phyloP scores from a whole-genome alignment of 1,140 invertebrate species.

The Zophobas atratus region DNA sequence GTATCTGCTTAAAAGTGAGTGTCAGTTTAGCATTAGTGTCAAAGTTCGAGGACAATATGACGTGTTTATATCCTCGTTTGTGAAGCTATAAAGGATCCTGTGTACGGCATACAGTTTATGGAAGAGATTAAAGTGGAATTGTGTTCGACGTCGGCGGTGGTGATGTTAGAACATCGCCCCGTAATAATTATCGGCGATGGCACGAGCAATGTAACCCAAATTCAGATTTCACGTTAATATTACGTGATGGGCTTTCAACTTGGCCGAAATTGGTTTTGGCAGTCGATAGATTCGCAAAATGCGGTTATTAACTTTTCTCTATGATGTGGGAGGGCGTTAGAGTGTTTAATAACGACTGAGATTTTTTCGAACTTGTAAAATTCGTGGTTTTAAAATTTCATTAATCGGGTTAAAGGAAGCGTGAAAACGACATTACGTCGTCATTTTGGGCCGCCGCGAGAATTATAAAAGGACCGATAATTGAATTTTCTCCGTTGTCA shows the following conservation, averaged over 20 bases:
- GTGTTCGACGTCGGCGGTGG: constrained; percentile 19
- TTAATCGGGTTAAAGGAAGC: constrained; percentile 16
- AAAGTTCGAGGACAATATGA: constrained; percentile 19
- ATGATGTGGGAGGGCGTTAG: neutral
- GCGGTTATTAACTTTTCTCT: constrained; percentile 6
- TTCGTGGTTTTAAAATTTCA: constrained; percentile 11
- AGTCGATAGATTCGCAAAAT: constrained; percentile 8
- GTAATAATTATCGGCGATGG: constrained; percentile 32
- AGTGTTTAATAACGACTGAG: neutral
- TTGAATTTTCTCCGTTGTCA: constrained; percentile 1
- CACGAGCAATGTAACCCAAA: constrained; percentile 17
- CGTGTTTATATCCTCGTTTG: constrained; percentile 26
- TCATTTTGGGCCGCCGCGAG: neutral
- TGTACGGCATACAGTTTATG: neutral
- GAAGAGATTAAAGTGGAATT: constrained; percentile 37
- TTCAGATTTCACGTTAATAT: constrained; percentile 34
- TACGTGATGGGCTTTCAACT: constrained; percentile 32
- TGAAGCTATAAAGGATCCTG: constrained; percentile 27
- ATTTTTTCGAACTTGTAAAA: constrained; percentile 4
- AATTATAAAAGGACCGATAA: constrained; percentile 22
- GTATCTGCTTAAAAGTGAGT: neutral
- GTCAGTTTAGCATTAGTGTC: constrained; percentile 2
- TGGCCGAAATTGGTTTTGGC: constrained; percentile 16
- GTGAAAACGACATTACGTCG: constrained; percentile 13
- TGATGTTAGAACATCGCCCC: constrained; percentile 27